A percentile compares a stretch with the other conserved stretches of the same genome.
These are phyloP conservation scores for Chaetogeoica ovagalla DNA, from an alignment of 2,888 invertebrate species.

Conservation along the genomic window DNA sequence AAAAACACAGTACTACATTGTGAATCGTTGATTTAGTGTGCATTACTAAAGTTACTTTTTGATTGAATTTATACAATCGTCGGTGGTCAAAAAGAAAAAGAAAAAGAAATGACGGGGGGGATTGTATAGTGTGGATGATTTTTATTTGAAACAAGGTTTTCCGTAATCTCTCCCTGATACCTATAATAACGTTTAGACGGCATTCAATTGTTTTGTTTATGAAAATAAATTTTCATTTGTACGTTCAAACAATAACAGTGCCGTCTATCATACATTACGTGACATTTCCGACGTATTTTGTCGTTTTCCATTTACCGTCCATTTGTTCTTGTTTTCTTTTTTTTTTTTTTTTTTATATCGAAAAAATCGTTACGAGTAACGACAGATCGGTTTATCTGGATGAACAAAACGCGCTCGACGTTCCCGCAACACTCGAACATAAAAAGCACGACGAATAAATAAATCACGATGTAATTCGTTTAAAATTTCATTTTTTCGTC, in stretches of 20 bases:
- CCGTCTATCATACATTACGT: slow-evolving; percentile 12
- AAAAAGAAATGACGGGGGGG: no score
- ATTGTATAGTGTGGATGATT: no score
- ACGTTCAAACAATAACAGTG: not conserved
- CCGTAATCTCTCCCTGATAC: no score
- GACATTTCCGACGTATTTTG: slow-evolving; percentile 27
- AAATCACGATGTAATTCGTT: not conserved
- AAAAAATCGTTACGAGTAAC: slow-evolving; percentile 6
- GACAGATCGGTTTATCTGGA: slow-evolving; percentile 31
- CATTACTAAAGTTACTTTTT: no score
- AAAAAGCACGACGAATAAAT: slow-evolving; percentile 8
- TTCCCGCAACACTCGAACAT: not conserved
- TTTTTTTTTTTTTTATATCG: not conserved
- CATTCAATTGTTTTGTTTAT: not conserved
- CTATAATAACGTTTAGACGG: not conserved
- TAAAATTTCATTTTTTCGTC: no score
- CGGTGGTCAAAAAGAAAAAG: no score
- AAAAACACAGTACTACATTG: no score
- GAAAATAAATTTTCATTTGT: slow-evolving; percentile 10
- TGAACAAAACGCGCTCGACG: no score
- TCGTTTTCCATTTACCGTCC: slow-evolving; percentile 22
- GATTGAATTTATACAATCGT: no score
- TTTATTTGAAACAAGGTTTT: no score
- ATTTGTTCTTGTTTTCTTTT: slow-evolving; percentile 12
- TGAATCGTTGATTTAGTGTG: no score